Base-by-base conservation (phyloP, 35 echinoderm and acorn worm genomes). In the Amphiura filiformis region DNA sequence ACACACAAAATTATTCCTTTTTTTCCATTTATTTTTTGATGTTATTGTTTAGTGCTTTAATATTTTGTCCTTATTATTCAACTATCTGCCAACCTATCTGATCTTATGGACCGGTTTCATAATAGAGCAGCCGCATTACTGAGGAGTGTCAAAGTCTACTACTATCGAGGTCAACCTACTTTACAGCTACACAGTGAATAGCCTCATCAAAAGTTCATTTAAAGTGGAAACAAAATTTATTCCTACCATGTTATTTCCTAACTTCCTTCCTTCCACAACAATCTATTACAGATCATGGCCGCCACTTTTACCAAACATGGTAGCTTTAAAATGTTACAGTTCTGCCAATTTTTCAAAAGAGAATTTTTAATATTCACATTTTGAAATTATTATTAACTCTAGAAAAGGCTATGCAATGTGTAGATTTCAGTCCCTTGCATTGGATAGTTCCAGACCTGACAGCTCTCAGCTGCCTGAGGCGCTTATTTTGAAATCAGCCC, bases 51-150 rank as follows among this genome's bases (percentile, higher is more conserved):
- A 47, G 5, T 47, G 4, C 17, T 70, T 70, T 70, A 70, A 23
- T 70, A 3, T 30, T 47, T 47, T 70, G 26, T 70, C 26, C 26
- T 70, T 70, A 26, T 70, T n/a, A 26, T 70, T 23, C 7, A 70
- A 70, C 61, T 70, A 70, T 70, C 61, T 70, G 61, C 61, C 61
- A 70, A 70, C 61, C 61, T 70, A 70, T 70, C 61, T 30, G n/a
- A n/a, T n/a, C n/a, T n/a, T n/a, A 23, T 70, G 61, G 61, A 70
- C 61, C 7, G 61, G 61, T 70, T 70, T 70, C 61, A 70, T 13
- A 70, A 70, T 70, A n/a, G 61, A 13, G 61, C 61, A 70, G 61
- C 61, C 61, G 61, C 61, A 70, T 70, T 70, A 70, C 61, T 70
- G 26, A 70, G 61, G 61, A 70, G 61, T 18, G 61, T 70, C 61